These are phyloP conservation scores for Aurelia aurita complex sp. Pacific DNA, from an alignment of 30 jellyfish, hydroid and myxozoan species.

Conservation along the genomic window DNA sequence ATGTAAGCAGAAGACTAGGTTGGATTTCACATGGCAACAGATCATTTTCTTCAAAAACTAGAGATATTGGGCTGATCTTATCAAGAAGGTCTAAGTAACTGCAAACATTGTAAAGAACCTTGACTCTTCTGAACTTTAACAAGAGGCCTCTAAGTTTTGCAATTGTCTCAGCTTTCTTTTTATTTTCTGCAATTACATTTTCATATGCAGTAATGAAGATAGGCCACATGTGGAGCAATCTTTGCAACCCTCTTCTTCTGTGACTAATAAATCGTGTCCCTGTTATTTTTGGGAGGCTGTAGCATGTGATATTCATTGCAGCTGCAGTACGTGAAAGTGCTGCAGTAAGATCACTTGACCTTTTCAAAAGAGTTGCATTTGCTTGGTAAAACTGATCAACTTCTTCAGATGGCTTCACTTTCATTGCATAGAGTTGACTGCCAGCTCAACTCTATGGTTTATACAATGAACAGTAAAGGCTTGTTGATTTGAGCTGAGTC, in stretches of 20 bases:
- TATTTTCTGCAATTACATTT: constrained; percentile 12
- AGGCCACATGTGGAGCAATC: no score
- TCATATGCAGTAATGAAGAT: constrained; percentile 22
- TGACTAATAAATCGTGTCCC: no score
- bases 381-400: no score
- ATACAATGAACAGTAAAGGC: constrained; percentile 39
- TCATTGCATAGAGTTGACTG: constrained; percentile 9
- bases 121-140: constrained; percentile 6
- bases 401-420: no score
- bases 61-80: constrained; percentile 19
- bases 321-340: no score
- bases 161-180: constrained; percentile 16
- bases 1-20: constrained; percentile 13
- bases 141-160: constrained; percentile 29
- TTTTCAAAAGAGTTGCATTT: no score
- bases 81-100: constrained; percentile 11
- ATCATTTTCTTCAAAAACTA: constrained; percentile 13
- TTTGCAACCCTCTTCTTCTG: no score
- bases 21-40: constrained; percentile 20
- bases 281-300: no score
- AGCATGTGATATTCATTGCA: no score
- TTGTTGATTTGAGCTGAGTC: constrained; percentile 24
- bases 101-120: not conserved
- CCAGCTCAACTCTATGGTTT: constrained; percentile 62
- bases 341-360: no score